Evolutionary conservation across 1,140 invertebrate species (phyloP).

Genomic region (Eriocheir sinensis): DNA sequence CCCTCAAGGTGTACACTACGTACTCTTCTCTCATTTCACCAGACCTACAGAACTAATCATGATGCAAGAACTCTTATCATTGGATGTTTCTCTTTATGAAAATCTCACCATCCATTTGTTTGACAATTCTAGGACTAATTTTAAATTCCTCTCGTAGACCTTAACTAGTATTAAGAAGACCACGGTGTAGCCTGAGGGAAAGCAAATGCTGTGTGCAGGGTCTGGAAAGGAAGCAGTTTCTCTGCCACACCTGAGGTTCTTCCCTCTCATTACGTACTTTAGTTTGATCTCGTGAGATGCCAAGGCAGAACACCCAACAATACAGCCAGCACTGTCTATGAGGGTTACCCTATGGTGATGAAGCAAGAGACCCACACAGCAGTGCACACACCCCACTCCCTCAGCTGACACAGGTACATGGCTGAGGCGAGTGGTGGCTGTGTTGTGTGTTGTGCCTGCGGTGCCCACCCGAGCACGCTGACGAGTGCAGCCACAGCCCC

Average conservation of each 20-base stretch:
- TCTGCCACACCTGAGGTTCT: slow-evolving; percentile 68
- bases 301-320: slow-evolving; percentile 66
- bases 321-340: slow-evolving; percentile 62
- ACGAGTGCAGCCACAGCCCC: slow-evolving; percentile 73
- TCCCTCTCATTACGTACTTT: slow-evolving; percentile 72
- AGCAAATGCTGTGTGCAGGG: neutral
- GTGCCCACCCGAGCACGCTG: slow-evolving; percentile 76
- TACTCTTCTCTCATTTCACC: neutral
- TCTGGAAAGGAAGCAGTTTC: slow-evolving; percentile 60
- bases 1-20: slow-evolving; percentile 11
- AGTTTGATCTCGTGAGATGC: slow-evolving; percentile 77
- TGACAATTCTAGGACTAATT: neutral
- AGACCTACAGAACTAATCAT: slow-evolving; percentile 8
- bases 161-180: neutral
- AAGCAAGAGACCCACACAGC: slow-evolving; percentile 53
- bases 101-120: neutral
- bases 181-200: neutral
- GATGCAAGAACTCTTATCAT: slow-evolving; percentile 5
- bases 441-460: slow-evolving; percentile 65
- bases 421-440: slow-evolving; percentile 48
- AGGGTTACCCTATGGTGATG: neutral
- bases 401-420: neutral
- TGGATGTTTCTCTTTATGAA: neutral
- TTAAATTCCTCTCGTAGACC: neutral
- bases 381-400: slow-evolving; percentile 55